phyloP scores from a whole-genome alignment of 1,140 invertebrate species.

The Apis cerana region DNA sequence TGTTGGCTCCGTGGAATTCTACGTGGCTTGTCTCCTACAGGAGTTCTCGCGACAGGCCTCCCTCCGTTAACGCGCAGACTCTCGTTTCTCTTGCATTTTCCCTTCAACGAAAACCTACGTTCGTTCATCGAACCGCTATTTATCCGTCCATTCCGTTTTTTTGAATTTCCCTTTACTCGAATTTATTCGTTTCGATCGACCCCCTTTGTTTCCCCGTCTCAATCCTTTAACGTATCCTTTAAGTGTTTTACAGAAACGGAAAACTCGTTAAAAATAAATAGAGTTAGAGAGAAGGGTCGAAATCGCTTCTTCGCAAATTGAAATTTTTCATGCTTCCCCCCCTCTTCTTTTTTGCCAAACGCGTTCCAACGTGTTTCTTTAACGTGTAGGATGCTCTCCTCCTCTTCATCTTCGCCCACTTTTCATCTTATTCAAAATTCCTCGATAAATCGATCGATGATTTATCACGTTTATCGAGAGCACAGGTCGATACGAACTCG shows the following conservation, averaged over 20 bases:
- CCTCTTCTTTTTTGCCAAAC: neutral
- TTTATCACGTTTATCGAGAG: neutral
- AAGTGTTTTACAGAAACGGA: too few relatives aligned
- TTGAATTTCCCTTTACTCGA: neutral
- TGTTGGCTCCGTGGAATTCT: conserved; percentile 62
- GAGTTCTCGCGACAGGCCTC: conserved; percentile 57
- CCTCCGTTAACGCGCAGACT: conserved; percentile 60
- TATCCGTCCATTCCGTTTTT: neutral
- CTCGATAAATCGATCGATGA: neutral
- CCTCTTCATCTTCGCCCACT: neutral
- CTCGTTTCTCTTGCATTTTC: conserved; percentile 45
- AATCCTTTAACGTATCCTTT: too few relatives aligned
- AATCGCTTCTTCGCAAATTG: neutral
- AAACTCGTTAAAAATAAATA: too few relatives aligned
- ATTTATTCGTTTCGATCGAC: neutral
- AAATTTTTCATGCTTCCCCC: neutral
- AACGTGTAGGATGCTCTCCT: too few relatives aligned
- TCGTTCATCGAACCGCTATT: conserved; percentile 16
- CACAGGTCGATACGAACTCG: too few relatives aligned
- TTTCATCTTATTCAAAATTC: too few relatives aligned
- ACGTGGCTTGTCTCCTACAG: conserved; percentile 58
- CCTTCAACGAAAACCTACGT: neutral
- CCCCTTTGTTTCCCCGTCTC: neutral
- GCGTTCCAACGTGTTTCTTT: neutral
- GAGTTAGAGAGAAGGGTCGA: neutral